phyloP scores from a whole-genome alignment of 2,113 vertebrate genomes.

The Tinamus guttatus region DNA sequence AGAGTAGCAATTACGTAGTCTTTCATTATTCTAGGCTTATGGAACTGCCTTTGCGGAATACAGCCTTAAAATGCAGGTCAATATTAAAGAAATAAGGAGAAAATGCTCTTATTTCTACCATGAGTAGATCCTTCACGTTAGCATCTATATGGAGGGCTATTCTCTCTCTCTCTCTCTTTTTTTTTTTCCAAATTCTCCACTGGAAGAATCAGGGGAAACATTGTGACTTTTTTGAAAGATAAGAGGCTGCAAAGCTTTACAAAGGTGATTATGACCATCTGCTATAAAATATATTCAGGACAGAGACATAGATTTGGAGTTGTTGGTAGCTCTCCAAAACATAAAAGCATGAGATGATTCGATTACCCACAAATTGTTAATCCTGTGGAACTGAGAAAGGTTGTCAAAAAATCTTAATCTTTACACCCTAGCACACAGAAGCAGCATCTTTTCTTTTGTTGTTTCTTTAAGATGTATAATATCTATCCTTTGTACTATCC shows the following conservation, averaged over 20 bases:
- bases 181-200: conserved; percentile 5
- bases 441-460: neutral
- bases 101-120: conserved; percentile 27
- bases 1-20: neutral
- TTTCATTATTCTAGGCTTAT: conserved; percentile 14
- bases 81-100: conserved; percentile 17
- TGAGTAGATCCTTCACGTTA: conserved; percentile 19
- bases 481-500: neutral
- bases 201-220: conserved; percentile 18
- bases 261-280: conserved; percentile 18
- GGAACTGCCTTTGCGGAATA: neutral
- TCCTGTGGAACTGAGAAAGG: neutral
- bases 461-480: neutral
- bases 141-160: neutral
- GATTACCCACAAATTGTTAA: neutral
- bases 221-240: conserved; percentile 17
- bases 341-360: neutral
- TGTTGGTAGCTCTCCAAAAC: neutral
- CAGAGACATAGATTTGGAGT: neutral
- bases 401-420: neutral
- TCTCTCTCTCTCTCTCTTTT: neutral
- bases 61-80: conserved; percentile 28
- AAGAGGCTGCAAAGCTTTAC: conserved; percentile 51
- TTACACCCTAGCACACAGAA: neutral
- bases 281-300: conserved; percentile 13